phyloP scores from a whole-genome alignment of 2,797 vertebrate species.

The Sebastes flavidus region DNA sequence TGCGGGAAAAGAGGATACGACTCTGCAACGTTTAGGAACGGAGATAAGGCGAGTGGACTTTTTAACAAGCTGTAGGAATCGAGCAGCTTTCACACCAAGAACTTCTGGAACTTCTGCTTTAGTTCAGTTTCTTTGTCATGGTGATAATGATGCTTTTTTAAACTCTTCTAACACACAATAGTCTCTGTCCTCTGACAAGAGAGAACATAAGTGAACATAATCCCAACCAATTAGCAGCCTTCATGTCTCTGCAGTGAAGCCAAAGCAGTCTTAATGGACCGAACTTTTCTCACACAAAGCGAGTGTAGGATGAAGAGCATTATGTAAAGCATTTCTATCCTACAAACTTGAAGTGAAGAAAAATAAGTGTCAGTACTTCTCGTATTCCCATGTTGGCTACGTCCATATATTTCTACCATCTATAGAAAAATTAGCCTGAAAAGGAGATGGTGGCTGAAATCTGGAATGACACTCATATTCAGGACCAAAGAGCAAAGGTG shows the following conservation, averaged over 20 bases:
- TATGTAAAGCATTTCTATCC: neutral
- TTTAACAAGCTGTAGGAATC: neutral
- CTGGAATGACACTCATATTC: neutral
- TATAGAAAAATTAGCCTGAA: neutral
- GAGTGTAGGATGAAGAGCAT: neutral
- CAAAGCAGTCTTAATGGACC: neutral
- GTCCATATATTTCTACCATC: too few species aligned
- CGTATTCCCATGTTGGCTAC: too few species aligned
- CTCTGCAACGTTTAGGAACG: neutral
- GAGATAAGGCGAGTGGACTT: constrained; percentile 5
- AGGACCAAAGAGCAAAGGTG: neutral
- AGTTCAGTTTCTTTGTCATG: neutral
- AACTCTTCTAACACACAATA: neutral
- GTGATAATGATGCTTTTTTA: neutral
- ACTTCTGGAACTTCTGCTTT: neutral
- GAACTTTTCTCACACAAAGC: neutral
- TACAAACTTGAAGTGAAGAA: too few species aligned
- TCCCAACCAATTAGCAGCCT: neutral
- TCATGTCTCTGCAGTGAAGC: neutral
- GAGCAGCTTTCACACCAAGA: constrained; percentile 13
- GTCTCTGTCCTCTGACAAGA: neutral
- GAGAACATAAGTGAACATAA: neutral
- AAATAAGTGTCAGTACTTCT: too few species aligned
- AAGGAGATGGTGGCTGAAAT: neutral
- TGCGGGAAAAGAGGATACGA: constrained; percentile 1